A percentile compares a stretch with the other conserved stretches of the same genome.
phyloP scores from a whole-genome alignment of 2,888 invertebrate species.

The Agrochola macilenta region DNA sequence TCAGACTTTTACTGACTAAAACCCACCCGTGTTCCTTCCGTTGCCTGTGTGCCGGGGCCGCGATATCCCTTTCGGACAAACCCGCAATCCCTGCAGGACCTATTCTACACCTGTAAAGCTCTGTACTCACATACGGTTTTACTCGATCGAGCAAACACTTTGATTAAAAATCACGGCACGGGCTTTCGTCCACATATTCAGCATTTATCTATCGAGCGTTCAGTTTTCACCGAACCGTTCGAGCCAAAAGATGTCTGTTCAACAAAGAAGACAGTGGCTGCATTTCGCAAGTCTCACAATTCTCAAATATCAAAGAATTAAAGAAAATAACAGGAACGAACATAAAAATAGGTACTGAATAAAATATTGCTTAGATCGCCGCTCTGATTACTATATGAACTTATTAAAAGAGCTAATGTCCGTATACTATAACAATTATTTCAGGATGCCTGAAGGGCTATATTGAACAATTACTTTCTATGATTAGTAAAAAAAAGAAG shows the following conservation, averaged over 20 bases:
- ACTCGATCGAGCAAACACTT: not conserved
- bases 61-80: no score
- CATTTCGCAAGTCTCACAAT: not conserved
- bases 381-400: not conserved
- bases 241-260: not conserved
- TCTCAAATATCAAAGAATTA: not conserved
- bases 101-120: no score
- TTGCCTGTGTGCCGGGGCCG: no score
- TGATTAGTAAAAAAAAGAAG: not conserved
- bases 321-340: not conserved
- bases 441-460: not conserved
- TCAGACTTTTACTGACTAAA: no score
- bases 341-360: not conserved
- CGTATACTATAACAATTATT: not conserved
- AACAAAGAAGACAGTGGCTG: not conserved
- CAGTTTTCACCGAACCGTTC: not conserved
- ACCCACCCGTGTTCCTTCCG: no score
- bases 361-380: not conserved
- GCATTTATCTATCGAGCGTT: no score
- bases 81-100: no score
- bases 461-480: not conserved
- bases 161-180: not conserved
- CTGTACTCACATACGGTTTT: not conserved
- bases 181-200: no score
- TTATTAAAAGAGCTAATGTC: slow-evolving; percentile 2